Base-by-base conservation (phyloP, 2,888 invertebrate species). In the Sipha maydis region DNA sequence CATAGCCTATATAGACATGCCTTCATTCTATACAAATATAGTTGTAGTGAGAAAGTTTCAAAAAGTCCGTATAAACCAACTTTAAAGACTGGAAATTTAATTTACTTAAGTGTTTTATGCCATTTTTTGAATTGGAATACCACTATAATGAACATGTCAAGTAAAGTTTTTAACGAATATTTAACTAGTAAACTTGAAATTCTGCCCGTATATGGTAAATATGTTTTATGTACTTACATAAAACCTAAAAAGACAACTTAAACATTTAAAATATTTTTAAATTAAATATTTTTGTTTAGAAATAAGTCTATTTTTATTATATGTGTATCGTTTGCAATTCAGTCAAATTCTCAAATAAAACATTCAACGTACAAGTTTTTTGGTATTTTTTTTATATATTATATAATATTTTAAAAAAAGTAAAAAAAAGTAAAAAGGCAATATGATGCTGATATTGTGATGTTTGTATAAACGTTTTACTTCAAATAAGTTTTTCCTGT, bases 31-130 rank as follows among this genome's bases (percentile, higher is more conserved):
- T 38, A 84, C 21, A 75, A n/a, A 76, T 67, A 85, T 48, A 31
- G n/a, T 76, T 41, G 56, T 75, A 84, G 73, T 83, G 34, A 61
- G 21, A 84, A 76, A 76, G 84, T 76, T 84, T 76, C 14, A 41
- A 28, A 83, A 84, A 84, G 34, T 77, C 67, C 17, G 14, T 48
- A 41, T 48, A 41, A 48, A 48, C 25, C 14, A 31, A 77, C 67
- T 31, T 67, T 48, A 56, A 48, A 48, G 11, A 67, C 28, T 14
- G 76, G 9, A 41, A 76, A 85, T 85, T 41, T 77, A 85, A 76
- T 85, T 77, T 48, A 85, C 67, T 48, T 48, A 41, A 77, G 48
- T 67, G 61, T 76, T 61, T 77, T 76, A 67, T 84, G 28, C 3
- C 0, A 25, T 84, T 56, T 41, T 41, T 41, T 17, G 5, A 41